A percentile compares a stretch with the other conserved stretches of the same genome.
These are phyloP conservation scores for Atopsyche davidsoni DNA, from an alignment of 1,140 invertebrate genomes.

Conservation along the genomic window DNA sequence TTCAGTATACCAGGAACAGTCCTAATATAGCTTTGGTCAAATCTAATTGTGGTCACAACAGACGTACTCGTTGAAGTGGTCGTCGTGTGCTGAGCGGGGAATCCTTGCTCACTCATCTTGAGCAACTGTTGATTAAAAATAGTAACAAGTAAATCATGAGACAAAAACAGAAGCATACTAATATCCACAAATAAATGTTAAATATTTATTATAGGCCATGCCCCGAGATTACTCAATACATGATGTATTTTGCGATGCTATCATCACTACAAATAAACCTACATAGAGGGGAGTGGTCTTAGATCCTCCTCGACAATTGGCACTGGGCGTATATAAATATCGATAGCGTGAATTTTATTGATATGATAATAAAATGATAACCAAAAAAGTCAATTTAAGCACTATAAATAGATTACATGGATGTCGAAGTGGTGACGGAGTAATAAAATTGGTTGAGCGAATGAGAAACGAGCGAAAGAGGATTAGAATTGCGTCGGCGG, in stretches of 20 bases:
- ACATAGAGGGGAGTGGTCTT: slow-evolving; percentile 12
- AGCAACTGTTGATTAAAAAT: not conserved
- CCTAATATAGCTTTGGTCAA: slow-evolving; percentile 63
- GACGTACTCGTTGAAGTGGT: slow-evolving; percentile 61
- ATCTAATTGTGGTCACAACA: slow-evolving; percentile 63
- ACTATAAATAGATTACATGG: too few species aligned
- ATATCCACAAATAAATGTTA: too few species aligned
- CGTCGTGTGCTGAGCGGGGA: slow-evolving; percentile 62
- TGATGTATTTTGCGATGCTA: slow-evolving; percentile 1
- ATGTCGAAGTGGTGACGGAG: too few species aligned
- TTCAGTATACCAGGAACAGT: slow-evolving; percentile 74
- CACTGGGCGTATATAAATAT: too few species aligned
- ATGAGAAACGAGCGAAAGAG: too few species aligned
- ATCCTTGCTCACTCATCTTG: slow-evolving; percentile 58
- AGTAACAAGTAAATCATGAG: not conserved
- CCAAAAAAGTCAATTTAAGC: too few species aligned
- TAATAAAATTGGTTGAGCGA: too few species aligned
- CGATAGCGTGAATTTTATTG: too few species aligned
- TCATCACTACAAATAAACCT: slow-evolving; percentile 9
- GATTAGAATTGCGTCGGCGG: too few species aligned
- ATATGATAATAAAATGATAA: too few species aligned
- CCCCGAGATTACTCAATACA: not conserved
- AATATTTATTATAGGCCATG: too few species aligned
- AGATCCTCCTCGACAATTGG: too few species aligned
- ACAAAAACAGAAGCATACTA: not conserved